These are phyloP conservation scores for Poeciliopsis prolifica DNA, from an alignment of 2,113 vertebrate genomes.

Conservation along the genomic window DNA sequence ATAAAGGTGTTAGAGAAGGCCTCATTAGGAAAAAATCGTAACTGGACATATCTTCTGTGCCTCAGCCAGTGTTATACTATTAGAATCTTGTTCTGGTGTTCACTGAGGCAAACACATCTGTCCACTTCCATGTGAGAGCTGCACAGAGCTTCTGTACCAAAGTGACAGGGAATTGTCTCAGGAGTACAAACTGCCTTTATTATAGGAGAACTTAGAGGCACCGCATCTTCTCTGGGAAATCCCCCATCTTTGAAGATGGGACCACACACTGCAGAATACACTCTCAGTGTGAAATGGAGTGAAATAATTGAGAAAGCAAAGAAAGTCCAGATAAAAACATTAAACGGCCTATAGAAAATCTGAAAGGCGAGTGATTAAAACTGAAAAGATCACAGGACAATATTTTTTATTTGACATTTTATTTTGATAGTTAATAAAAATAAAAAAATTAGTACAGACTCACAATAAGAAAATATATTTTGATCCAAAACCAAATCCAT, in stretches of 20 bases:
- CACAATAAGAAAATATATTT: no score
- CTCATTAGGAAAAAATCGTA: neutral
- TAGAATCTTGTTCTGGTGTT: slow-evolving; percentile 7
- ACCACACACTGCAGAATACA: neutral
- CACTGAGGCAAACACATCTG: slow-evolving; percentile 2
- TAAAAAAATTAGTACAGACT: no score
- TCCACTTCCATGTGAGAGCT: neutral
- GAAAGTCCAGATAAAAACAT: neutral
- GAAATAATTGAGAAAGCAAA: neutral
- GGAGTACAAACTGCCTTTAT: neutral
- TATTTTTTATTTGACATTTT: neutral
- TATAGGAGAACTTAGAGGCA: neutral
- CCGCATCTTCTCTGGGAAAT: no score
- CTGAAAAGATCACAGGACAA: no score
- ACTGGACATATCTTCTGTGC: neutral
- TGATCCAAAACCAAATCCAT: neutral
- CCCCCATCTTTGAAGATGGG: no score
- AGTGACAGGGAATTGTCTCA: neutral
- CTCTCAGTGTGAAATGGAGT: neutral
- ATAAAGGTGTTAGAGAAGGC: neutral
- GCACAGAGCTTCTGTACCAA: neutral
- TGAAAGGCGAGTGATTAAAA: neutral
- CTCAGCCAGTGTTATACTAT: neutral
- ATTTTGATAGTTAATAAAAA: no score
- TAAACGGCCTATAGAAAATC: neutral